Evolutionary conservation across 2,797 vertebrate genomes (phyloP).

Genomic region (Falco cherrug): DNA sequence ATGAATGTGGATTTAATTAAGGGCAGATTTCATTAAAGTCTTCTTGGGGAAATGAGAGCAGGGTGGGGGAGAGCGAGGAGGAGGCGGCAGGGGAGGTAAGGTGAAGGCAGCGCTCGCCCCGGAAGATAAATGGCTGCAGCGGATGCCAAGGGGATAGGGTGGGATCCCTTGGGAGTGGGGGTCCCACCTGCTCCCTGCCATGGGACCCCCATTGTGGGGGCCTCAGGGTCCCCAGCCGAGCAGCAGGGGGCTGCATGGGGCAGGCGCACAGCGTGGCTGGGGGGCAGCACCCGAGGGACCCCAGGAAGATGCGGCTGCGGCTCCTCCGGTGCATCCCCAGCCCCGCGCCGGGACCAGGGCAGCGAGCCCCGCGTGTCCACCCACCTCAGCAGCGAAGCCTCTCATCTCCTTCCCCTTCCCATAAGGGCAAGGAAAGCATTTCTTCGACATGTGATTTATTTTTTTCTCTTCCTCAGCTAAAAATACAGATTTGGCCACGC

Average conservation of each 20-base stretch:
- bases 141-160: neutral
- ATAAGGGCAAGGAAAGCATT: neutral
- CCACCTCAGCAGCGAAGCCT: neutral
- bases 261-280: rapidly evolving
- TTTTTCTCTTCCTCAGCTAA: constrained; percentile 6
- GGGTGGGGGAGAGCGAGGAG: neutral
- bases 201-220: rapidly evolving
- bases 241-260: rapidly evolving
- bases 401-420: neutral
- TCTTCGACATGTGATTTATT: neutral
- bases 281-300: neutral
- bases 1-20: constrained; percentile 84
- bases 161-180: neutral
- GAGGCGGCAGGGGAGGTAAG: neutral
- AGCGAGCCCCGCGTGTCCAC: rapidly evolving
- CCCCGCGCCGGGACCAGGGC: rapidly evolving
- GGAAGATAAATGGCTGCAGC: neutral
- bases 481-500: constrained; percentile 32
- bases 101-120: neutral
- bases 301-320: rapidly evolving
- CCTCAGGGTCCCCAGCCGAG: neutral
- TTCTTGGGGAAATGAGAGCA: constrained; percentile 58
- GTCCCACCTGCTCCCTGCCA: neutral
- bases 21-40: constrained; percentile 76
- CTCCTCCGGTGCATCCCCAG: neutral